phyloP scores from a whole-genome alignment of 2,888 invertebrate species.

The Nomada ferruginata region DNA sequence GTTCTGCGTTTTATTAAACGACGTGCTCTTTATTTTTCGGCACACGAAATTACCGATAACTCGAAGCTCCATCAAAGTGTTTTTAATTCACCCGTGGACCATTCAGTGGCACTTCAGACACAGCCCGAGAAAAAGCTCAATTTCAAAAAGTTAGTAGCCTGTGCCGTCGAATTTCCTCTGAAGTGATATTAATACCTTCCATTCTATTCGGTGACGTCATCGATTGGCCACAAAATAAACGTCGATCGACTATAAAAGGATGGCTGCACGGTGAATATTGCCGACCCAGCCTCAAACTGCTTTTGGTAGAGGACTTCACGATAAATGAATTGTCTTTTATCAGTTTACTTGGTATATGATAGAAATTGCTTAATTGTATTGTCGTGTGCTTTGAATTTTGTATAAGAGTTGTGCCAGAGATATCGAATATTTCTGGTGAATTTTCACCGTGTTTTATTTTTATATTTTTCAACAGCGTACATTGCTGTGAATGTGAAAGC shows the following conservation, averaged over 20 bases:
- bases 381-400: too few relatives aligned
- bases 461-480: too few relatives aligned
- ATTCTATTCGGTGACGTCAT: conserved; percentile 18
- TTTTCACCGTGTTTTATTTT: too few relatives aligned
- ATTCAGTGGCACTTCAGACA: neutral
- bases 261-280: neutral
- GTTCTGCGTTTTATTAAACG: neutral
- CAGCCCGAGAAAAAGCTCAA: neutral
- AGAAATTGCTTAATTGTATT: too few relatives aligned
- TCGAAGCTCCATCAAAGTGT: neutral
- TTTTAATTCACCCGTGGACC: neutral
- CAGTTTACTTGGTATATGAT: too few relatives aligned
- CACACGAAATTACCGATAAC: conserved; percentile 6
- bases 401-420: too few relatives aligned
- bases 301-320: too few relatives aligned
- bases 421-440: too few relatives aligned
- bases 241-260: neutral
- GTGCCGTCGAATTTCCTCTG: neutral
- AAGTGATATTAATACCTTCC: conserved; percentile 28
- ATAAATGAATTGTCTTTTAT: too few relatives aligned
- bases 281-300: too few relatives aligned
- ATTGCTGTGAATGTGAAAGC: too few relatives aligned
- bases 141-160: conserved; percentile 12
- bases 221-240: conserved; percentile 32
- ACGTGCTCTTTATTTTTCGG: neutral